phyloP scores from a whole-genome alignment of 2,888 invertebrate genomes.

The Myopa tessellatipennis region DNA sequence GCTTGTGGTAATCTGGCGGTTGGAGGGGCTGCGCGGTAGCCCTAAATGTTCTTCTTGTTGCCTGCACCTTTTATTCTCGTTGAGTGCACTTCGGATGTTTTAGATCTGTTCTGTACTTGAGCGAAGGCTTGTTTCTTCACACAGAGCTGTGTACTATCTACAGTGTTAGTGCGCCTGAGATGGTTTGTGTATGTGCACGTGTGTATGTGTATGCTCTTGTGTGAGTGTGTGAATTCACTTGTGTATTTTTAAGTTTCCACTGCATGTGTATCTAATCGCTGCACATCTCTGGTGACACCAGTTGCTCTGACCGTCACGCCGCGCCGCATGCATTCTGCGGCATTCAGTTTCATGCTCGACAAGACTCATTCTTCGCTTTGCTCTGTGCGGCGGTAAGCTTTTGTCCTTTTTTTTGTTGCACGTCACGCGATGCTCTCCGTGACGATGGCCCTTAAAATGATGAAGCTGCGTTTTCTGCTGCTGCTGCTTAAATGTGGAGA shows the following conservation, averaged over 20 bases:
- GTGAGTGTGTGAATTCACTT: background rate
- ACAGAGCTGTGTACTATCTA: too few relatives aligned
- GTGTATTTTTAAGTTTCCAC: background rate
- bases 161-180: too few relatives aligned
- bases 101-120: background rate
- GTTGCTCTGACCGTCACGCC: background rate
- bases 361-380: background rate
- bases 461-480: background rate
- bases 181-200: background rate
- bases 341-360: background rate
- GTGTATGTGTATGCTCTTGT: background rate
- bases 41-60: too few relatives aligned
- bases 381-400: constrained; percentile 2
- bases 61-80: background rate
- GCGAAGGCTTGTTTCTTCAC: background rate
- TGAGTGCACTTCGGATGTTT: background rate
- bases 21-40: background rate
- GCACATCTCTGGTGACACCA: background rate
- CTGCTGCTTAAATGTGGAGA: background rate
- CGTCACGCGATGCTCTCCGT: background rate
- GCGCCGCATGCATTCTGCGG: background rate
- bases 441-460: background rate
- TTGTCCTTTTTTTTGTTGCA: background rate
- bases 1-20: background rate
- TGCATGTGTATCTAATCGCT: background rate